Percentiles rank a stretch among this genome's conserved stretches.
Conservation (phyloP, 2,888 invertebrate genomes). For the Andrena minutula region DNA sequence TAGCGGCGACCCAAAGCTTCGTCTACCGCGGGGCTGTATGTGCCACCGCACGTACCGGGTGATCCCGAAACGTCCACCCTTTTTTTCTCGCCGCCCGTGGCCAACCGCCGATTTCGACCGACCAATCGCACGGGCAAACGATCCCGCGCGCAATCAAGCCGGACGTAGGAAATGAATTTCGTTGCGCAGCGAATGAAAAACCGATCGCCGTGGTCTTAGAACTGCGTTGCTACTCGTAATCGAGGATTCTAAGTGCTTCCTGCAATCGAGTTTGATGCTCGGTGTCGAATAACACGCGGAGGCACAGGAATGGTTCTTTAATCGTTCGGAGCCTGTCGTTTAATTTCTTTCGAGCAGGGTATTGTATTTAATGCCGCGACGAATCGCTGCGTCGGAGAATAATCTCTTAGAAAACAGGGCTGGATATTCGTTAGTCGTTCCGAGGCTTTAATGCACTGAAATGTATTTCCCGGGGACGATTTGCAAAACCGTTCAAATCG, state of each 20-base stretch:
- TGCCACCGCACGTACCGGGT: conserved; percentile 80
- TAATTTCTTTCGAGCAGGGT: too few species aligned
- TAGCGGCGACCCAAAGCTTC: conserved; percentile 85
- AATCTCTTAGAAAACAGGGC: conserved; percentile 9
- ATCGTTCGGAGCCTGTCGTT: too few species aligned
- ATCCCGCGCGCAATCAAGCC: not conserved
- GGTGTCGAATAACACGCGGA: too few species aligned
- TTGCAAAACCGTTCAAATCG: conserved; percentile 34
- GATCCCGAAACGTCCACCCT: conserved; percentile 63
- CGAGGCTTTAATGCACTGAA: conserved; percentile 13
- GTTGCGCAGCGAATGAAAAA: not conserved
- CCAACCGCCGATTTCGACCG: not conserved
- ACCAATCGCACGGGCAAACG: not conserved
- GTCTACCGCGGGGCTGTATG: conserved; percentile 84
- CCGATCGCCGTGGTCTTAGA: too few species aligned
- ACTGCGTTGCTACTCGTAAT: too few species aligned
- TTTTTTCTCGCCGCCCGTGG: conserved; percentile 34
- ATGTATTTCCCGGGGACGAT: conserved; percentile 30
- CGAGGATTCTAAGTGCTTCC: too few species aligned
- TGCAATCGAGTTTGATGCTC: too few species aligned
- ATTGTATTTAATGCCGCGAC: too few species aligned
- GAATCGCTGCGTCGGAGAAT: not conserved
- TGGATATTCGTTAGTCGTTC: not conserved
- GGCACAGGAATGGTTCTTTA: too few species aligned
- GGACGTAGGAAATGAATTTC: not conserved